Percentiles rank a stretch among this genome's conserved stretches.
Conservation (phyloP, 2,113 vertebrate species). For the Puntigrus tetrazona region DNA sequence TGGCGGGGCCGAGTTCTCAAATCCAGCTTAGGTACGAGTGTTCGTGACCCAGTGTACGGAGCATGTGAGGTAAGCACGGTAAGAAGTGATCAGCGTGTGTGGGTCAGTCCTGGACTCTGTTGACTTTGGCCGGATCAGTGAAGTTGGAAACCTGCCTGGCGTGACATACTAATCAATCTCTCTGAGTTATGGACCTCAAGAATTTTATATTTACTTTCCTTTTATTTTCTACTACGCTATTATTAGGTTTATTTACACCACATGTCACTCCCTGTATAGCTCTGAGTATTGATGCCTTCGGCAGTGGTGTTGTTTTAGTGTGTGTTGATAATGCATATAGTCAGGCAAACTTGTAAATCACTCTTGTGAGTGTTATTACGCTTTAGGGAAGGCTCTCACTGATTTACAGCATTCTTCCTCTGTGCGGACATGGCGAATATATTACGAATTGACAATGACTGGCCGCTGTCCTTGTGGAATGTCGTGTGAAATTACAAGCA, state of each 20-base stretch:
- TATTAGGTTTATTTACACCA: conserved; percentile 25
- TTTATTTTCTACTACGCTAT: conserved; percentile 18
- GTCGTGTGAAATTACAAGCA: conserved; percentile 8
- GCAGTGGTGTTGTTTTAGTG: not conserved
- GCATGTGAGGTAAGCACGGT: conserved; percentile 17
- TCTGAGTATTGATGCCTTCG: not conserved
- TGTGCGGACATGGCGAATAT: not conserved
- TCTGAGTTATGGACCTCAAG: conserved; percentile 35
- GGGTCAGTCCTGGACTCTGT: conserved; percentile 22
- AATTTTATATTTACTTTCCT: conserved; percentile 40
- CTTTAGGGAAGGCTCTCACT: conserved; percentile 10
- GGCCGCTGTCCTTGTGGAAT: conserved; percentile 11
- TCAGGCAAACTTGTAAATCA: conserved; percentile 9
- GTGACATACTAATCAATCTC: conserved; percentile 38
- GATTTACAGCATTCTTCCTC: not conserved
- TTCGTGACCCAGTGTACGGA: conserved; percentile 8
- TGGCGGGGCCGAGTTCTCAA: not conserved
- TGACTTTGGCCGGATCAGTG: conserved; percentile 35
- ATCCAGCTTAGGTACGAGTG: not conserved
- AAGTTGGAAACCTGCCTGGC: conserved; percentile 42
- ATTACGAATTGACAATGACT: conserved; percentile 19
- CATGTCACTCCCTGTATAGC: not conserved
- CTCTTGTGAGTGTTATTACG: conserved; percentile 4
- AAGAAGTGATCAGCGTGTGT: conserved; percentile 12
- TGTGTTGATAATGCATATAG: conserved; percentile 18